Evolutionary conservation across 2,888 invertebrate genomes (phyloP).

Genomic region (Cheilosia vernalis): DNA sequence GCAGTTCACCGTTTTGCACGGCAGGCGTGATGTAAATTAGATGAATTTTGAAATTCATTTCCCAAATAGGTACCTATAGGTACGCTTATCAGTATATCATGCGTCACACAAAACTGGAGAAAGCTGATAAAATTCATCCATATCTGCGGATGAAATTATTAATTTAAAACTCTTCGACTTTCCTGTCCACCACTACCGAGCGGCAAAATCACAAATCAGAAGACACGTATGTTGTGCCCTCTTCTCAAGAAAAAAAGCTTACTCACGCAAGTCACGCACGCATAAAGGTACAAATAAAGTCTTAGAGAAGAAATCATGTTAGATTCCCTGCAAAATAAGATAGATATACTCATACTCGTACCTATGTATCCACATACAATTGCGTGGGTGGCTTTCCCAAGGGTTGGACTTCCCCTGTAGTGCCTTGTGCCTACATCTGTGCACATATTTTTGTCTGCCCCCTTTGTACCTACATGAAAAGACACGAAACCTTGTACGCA

Average conservation of each 20-base stretch:
- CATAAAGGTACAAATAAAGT: background rate
- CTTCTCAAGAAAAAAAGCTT: background rate
- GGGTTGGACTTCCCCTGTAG: conserved; percentile 39
- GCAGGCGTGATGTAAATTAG: too few species aligned
- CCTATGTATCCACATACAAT: background rate
- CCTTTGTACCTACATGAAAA: background rate
- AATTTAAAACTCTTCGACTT: too few species aligned
- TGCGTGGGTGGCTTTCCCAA: conserved; percentile 53
- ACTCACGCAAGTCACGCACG: conserved; percentile 13
- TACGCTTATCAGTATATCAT: too few species aligned
- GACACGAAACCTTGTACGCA: conserved; percentile 20
- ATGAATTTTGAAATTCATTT: too few species aligned
- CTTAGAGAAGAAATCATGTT: conserved; percentile 5
- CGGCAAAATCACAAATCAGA: too few species aligned
- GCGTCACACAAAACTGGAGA: too few species aligned
- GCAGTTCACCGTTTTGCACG: too few species aligned
- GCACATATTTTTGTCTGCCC: background rate
- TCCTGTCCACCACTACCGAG: too few species aligned
- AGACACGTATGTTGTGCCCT: too few species aligned
- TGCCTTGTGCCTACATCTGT: background rate
- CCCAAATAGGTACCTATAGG: too few species aligned
- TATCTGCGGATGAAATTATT: background rate
- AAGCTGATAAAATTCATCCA: too few species aligned
- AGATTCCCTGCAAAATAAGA: conserved; percentile 13
- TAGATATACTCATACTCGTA: background rate